Percentiles rank a stretch among this genome's conserved stretches.
Evolutionary conservation across 1,140 invertebrate genomes (phyloP).

Genomic region (Drosophila azteca): DNA sequence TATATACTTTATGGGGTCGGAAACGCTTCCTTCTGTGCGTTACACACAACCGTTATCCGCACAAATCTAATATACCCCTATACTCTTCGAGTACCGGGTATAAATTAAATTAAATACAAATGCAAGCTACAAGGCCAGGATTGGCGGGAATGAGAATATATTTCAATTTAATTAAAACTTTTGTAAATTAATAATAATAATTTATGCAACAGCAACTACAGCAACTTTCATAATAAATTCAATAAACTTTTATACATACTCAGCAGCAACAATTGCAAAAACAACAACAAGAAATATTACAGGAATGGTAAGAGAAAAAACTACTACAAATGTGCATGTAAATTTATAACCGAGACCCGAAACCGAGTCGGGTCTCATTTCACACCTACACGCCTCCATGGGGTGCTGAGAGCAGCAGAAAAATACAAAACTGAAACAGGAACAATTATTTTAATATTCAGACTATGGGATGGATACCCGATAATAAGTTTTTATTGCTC

Average conservation of each 20-base stretch:
- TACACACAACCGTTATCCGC: too few relatives aligned
- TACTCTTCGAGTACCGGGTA: too few relatives aligned
- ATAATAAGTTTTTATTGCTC: too few relatives aligned
- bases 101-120: background rate
- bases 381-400: background rate
- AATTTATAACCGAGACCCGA: constrained; percentile 60
- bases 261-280: constrained; percentile 46
- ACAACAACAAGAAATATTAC: constrained; percentile 39
- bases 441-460: too few relatives aligned
- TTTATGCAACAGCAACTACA: constrained; percentile 74
- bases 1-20: too few relatives aligned
- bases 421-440: too few relatives aligned
- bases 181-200: constrained; percentile 81
- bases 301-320: constrained; percentile 25
- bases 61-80: too few relatives aligned
- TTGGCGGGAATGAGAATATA: constrained; percentile 46
- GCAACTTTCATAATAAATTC: constrained; percentile 77
- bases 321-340: constrained; percentile 67
- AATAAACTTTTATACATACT: constrained; percentile 64
- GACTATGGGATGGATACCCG: too few relatives aligned
- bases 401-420: too few relatives aligned
- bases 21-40: too few relatives aligned
- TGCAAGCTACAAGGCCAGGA: too few relatives aligned
- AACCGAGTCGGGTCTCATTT: background rate
- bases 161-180: constrained; percentile 63